phyloP scores from a whole-genome alignment of 2,113 vertebrate genomes.

The Hipposideros armiger region DNA sequence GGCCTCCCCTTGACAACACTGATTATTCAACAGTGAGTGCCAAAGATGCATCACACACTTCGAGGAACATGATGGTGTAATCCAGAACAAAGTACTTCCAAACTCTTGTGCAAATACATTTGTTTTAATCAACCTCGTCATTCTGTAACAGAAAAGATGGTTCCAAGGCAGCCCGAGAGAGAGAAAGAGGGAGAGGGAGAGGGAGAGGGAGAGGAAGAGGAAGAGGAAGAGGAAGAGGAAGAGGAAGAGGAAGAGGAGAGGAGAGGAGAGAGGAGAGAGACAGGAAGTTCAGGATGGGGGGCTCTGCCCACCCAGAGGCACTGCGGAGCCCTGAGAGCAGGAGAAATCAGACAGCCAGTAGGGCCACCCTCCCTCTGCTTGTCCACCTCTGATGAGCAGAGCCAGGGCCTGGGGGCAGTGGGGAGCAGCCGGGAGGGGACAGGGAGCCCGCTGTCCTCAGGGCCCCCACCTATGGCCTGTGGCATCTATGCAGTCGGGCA shows the following conservation, averaged over 20 bases:
- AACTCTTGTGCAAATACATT: not conserved
- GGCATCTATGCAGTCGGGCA: not conserved
- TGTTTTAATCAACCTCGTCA: too few relatives aligned
- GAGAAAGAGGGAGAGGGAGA: too few relatives aligned
- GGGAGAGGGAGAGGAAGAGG: too few relatives aligned
- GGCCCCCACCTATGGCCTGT: not conserved
- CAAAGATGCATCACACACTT: not conserved
- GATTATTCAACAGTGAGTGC: not conserved
- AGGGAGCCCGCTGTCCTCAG: not conserved
- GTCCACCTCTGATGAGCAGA: not conserved
- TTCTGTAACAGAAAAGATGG: too few relatives aligned
- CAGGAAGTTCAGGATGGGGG: not conserved
- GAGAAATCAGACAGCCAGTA: not conserved
- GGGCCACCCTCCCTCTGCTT: not conserved
- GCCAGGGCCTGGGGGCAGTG: not conserved
- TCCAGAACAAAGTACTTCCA: not conserved
- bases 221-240: too few relatives aligned
- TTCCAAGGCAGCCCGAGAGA: too few relatives aligned
- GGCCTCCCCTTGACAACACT: not conserved
- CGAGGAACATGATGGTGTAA: not conserved
- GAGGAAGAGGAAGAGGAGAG: too few relatives aligned
- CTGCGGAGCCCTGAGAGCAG: not conserved
- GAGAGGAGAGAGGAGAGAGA: too few relatives aligned
- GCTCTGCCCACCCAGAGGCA: too few relatives aligned
- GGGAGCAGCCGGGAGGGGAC: not conserved